A percentile compares a stretch with the other conserved stretches of the same genome.
These are phyloP conservation scores for Ibycter americanus DNA, from an alignment of 2,797 vertebrate species.

Conservation along the genomic window DNA sequence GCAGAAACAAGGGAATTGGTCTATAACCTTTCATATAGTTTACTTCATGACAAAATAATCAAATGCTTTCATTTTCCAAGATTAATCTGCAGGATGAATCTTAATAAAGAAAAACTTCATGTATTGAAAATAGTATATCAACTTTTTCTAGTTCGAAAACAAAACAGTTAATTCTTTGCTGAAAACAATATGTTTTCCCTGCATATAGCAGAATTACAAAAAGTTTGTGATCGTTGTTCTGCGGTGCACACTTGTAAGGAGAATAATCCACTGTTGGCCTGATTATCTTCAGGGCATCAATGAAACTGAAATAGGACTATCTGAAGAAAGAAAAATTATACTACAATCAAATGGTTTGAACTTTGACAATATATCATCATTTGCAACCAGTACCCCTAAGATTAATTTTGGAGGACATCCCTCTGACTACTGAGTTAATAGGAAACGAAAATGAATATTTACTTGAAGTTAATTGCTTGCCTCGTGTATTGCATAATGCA, in stretches of 20 bases:
- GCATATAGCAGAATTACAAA: background rate
- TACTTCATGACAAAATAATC: background rate
- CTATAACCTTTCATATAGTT: background rate
- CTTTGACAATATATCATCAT: background rate
- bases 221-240: background rate
- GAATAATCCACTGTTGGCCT: background rate
- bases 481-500: conserved; percentile 8
- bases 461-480: conserved; percentile 53
- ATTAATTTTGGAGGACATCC: conserved; percentile 31
- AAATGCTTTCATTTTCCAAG: background rate
- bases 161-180: background rate
- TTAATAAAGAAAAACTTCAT: background rate
- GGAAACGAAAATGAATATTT: conserved; percentile 60
- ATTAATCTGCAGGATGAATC: background rate
- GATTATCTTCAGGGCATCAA: background rate
- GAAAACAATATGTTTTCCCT: background rate
- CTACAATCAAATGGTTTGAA: background rate
- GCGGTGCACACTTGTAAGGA: background rate
- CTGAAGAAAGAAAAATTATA: conserved; percentile 4
- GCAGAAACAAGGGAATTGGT: background rate
- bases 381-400: background rate
- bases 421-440: conserved; percentile 32
- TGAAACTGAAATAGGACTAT: background rate
- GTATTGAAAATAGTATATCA: background rate
- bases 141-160: background rate